Evolutionary conservation across 2,113 vertebrate species (phyloP), one percentile per base, ranked within the genome.

Genomic region (Trochalopteron elliotii): DNA sequence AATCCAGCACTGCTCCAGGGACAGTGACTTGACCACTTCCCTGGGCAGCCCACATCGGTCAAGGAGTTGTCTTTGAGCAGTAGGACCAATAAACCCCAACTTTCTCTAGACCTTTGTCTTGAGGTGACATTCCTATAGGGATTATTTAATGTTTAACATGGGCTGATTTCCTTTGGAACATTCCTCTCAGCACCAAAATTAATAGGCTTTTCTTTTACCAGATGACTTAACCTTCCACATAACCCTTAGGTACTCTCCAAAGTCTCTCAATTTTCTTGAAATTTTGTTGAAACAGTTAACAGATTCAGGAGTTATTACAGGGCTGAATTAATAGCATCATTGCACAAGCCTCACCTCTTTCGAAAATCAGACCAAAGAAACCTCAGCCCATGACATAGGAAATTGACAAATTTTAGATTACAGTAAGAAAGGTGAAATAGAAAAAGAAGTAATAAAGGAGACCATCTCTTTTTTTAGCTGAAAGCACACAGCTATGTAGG

Each of bases 281-380:
- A 53, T 75, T 53, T 42, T 71, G 3, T n/a, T 52, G 15, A 68
- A 76, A 86, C 5, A 80, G 25, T 83, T 91, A 91, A 82, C 33
- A 68, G 23, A 69, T 72, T 90, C 23, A 50, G 49, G 78, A 69
- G 55, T 57, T 57, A 65, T 30, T 80, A 69, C 63, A 39, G 28
- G 28, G 15, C 16, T 92, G 45, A 88, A 86, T 37, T 50, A 93
- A 77, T 7, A 90, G 37, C 15, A 57, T 30, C 37, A 74, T 63
- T 85, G 59, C 75, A 88, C 28, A 90, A 91, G 50, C 37, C 22
- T 71, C 40, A 49, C 25, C 47, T 83, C 49, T 88, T 93, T 91
- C 1, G 0, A 79, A 93, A 96, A 87, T 6, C 30, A 60, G 61
- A 57, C 35, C 27, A 82, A 77, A 84, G 71, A 90, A 87, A 47